Evolutionary conservation across 2,888 invertebrate genomes (phyloP).

Genomic region (Syrphus vitripennis): DNA sequence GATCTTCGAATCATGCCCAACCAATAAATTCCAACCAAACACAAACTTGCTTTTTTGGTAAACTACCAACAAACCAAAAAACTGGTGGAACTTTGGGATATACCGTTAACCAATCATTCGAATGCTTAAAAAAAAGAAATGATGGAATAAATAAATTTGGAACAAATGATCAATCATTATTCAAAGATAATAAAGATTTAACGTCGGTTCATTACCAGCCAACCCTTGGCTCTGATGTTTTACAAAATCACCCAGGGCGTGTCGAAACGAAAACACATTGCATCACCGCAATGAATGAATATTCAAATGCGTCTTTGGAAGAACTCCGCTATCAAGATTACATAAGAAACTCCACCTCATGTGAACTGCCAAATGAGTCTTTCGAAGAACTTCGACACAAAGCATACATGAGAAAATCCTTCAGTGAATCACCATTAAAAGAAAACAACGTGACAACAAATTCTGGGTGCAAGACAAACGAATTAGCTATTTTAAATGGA

Average conservation of each 20-base stretch:
- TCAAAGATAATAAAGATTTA: neutral
- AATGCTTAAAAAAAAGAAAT: neutral
- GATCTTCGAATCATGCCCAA: slow-evolving; percentile 74
- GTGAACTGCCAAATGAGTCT: no score
- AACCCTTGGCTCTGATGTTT: slow-evolving; percentile 93
- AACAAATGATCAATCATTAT: neutral
- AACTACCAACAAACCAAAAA: slow-evolving; percentile 68
- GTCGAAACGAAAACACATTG: slow-evolving; percentile 97
- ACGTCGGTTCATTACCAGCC: slow-evolving; percentile 91
- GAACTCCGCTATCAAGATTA: slow-evolving; percentile 98
- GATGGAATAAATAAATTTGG: neutral
- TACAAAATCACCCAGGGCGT: slow-evolving; percentile 91
- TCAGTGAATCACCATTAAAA: slow-evolving; percentile 78
- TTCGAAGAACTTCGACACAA: slow-evolving; percentile 94
- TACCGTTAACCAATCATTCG: neutral
- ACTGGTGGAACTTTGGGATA: slow-evolving; percentile 83
- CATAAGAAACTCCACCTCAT: slow-evolving; percentile 86
- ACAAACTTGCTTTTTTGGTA: slow-evolving; percentile 79
- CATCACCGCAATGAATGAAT: slow-evolving; percentile 99
- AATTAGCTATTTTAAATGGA: neutral
- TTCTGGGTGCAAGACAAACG: neutral
- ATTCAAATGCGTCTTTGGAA: slow-evolving; percentile 96
- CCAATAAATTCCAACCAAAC: slow-evolving; percentile 81
- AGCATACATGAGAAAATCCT: slow-evolving; percentile 89
- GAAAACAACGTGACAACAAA: slow-evolving; percentile 85